A percentile compares a stretch with the other conserved stretches of the same genome.
Conservation (phyloP, 2,113 vertebrate genomes). For the Hypocryptadius cinnamomeus region DNA sequence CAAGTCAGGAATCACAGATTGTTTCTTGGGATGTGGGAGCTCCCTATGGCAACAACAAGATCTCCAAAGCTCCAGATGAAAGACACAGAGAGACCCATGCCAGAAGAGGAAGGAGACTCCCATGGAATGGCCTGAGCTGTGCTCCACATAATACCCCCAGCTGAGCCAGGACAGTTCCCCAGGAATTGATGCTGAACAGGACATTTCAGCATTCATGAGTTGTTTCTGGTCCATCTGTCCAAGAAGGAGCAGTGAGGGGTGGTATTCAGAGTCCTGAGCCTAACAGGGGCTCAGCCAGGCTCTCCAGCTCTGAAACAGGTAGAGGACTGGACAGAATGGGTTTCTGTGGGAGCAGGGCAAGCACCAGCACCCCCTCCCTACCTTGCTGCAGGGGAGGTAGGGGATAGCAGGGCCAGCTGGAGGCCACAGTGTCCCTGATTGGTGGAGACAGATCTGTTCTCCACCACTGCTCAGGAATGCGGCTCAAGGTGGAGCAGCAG, state of each 20-base stretch:
- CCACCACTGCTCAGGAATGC: slow-evolving; percentile 25
- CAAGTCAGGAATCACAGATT: neutral
- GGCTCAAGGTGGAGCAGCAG: slow-evolving; percentile 25
- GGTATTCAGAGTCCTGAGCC: neutral
- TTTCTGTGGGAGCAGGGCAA: neutral
- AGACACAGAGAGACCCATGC: neutral
- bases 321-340: neutral
- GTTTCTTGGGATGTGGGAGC: neutral
- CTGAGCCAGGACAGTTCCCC: neutral
- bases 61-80: neutral
- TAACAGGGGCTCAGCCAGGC: neutral
- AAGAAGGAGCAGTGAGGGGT: neutral
- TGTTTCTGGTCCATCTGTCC: neutral
- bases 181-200: accelerated
- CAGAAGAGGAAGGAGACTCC: neutral
- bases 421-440: neutral
- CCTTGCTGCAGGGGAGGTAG: neutral
- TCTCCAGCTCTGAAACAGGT: neutral
- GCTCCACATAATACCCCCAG: neutral
- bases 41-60: neutral
- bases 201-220: neutral
- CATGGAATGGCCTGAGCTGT: accelerated
- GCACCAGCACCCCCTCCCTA: neutral
- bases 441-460: neutral
- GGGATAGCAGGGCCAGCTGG: neutral